Evolutionary conservation across 1,140 invertebrate genomes (phyloP), one percentile per base, ranked within the genome.

Genomic region (Globodera rostochiensis): DNA sequence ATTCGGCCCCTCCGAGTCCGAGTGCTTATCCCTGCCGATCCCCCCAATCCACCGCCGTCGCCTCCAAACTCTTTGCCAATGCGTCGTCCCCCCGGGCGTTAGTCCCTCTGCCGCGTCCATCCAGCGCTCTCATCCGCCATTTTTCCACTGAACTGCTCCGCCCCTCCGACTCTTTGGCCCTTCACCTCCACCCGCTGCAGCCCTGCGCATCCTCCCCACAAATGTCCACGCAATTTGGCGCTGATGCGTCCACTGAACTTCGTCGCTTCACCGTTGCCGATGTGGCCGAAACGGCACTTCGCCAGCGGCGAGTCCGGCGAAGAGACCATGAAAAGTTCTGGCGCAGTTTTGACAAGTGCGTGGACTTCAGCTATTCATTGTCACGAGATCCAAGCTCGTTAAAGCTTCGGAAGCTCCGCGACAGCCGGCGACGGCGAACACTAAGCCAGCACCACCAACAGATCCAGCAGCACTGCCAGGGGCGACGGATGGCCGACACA

Each of bases 201-300:
- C 69, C 11, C 15, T 60, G 57, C 57, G 69, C 25, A 19, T 71
- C 25, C 69, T 71, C 69, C 25, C 46, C 69, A 5, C 69, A 36
- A 71, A 36, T 36, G 25, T 8, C 69, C n/a, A 15, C n/a, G 0
- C 69, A 45, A 36, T 47, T 71, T 71, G 25, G 69, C 25, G 11
- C 25, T 36, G 49, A 64, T 21, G 46, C 67, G 19, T 6, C n/a
- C 45, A 69, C 45, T 49, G 66, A 5, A n/a, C 53, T 66, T 66
- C 66, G 76, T 50, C 66, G 76, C n/a, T 78, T 70, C 49, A 36
- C 7, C 21, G 70, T 78, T 15, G 76, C 64, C 4, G 76, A 70
- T 67, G n/a, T 78, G 70, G 76, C 76, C 45, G 76, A 78, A n/a
- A 60, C 76, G 19, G 76, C 76, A 19, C 66, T 78, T n/a, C 66